phyloP scores from a whole-genome alignment of 2,113 vertebrate species.

The Gymnocephalus cernua region DNA sequence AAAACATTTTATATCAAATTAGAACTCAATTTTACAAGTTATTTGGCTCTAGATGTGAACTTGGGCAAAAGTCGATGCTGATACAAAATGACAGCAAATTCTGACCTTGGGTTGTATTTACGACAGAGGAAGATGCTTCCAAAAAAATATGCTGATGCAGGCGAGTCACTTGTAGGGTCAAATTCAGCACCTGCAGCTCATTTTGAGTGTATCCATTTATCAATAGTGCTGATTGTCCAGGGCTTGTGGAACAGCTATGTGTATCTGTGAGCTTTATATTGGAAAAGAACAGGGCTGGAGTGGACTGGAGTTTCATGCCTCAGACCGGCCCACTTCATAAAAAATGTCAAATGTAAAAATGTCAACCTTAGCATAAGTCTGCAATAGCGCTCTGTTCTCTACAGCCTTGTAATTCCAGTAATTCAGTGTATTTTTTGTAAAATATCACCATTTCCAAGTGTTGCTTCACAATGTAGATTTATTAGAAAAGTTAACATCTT shows the following conservation, averaged over 20 bases:
- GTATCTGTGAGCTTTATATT: background rate
- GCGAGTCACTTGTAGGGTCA: conserved; percentile 36
- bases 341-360: no score
- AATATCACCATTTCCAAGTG: no score
- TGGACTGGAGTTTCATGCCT: no score
- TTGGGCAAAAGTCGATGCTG: conserved; percentile 12
- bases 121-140: conserved; percentile 5
- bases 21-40: conserved; percentile 18
- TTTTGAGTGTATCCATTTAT: conserved; percentile 21
- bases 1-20: conserved; percentile 33
- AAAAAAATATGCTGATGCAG: conserved; percentile 39
- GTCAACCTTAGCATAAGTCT: no score
- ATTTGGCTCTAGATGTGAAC: conserved; percentile 18
- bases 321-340: no score
- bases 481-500: no score
- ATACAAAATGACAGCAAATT: conserved; percentile 19
- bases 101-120: conserved; percentile 40
- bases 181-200: conserved; percentile 29
- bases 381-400: no score
- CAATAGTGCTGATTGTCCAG: background rate
- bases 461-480: no score
- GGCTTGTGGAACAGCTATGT: background rate
- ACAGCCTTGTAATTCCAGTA: no score
- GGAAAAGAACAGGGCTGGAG: no score
- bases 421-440: no score